Percentiles rank a stretch among this genome's conserved stretches.
Conservation (phyloP, 1,140 invertebrate species). For the Pogonomyrmex californicus region DNA sequence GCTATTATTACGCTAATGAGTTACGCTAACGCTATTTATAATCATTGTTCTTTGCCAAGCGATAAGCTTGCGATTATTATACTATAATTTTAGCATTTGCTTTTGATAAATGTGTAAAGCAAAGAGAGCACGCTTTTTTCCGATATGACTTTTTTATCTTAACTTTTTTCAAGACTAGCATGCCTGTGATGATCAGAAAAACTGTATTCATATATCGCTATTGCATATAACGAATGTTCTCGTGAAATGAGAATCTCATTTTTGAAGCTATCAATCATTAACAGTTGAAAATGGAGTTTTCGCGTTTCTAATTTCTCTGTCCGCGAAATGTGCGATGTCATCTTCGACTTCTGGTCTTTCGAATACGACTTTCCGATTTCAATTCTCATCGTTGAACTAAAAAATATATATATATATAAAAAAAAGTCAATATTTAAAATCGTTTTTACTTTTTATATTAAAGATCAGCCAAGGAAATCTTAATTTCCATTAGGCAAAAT, state of each 20-base stretch:
- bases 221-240: background rate
- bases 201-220: background rate
- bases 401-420: background rate
- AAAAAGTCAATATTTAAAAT: background rate
- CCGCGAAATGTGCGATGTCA: background rate
- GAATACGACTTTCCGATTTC: background rate
- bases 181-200: background rate
- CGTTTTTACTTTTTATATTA: background rate
- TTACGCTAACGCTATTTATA: background rate
- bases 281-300: background rate
- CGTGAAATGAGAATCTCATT: conserved; percentile 36
- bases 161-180: background rate
- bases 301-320: background rate
- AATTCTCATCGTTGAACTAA: background rate
- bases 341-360: background rate
- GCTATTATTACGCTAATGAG: conserved; percentile 14
- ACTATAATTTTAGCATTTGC: background rate
- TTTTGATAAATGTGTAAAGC: background rate
- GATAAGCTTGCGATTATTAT: background rate
- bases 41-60: background rate
- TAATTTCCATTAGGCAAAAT: background rate
- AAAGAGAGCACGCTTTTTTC: background rate
- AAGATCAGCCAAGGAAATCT: background rate
- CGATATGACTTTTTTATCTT: background rate
- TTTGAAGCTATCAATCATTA: conserved; percentile 39